phyloP scores from a whole-genome alignment of 2,888 invertebrate genomes.

The Drosophila melanosoma region DNA sequence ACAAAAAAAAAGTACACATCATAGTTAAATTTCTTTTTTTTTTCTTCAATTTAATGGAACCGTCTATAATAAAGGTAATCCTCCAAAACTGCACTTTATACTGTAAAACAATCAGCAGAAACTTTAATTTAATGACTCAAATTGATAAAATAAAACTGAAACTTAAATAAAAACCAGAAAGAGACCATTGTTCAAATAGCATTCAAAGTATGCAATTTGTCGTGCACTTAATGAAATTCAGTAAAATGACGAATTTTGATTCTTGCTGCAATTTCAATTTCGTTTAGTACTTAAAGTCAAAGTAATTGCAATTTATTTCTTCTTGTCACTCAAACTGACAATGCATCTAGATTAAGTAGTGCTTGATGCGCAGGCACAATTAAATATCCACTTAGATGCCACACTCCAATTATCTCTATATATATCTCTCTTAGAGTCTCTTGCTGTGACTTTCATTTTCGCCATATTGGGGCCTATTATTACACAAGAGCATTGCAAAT shows the following conservation, averaged over 20 bases:
- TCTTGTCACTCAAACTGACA: background rate
- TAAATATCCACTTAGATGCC: constrained; percentile 23
- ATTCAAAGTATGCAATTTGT: background rate
- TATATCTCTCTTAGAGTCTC: background rate
- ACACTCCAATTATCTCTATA: constrained; percentile 25
- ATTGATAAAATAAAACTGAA: background rate
- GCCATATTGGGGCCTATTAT: constrained; percentile 17
- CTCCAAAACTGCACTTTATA: no score
- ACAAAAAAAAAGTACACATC: no score
- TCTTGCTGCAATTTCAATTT: background rate
- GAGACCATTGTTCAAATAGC: background rate
- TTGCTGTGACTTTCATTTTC: constrained; percentile 12
- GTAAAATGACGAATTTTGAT: no score
- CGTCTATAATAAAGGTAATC: no score
- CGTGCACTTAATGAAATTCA: background rate
- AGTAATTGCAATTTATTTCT: background rate
- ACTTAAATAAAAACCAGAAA: background rate
- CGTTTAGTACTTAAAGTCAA: background rate
- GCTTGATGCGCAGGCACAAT: constrained; percentile 19
- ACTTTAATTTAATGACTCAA: background rate
- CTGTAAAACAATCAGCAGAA: background rate
- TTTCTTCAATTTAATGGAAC: no score
- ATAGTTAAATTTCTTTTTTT: no score
- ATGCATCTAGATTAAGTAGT: background rate
- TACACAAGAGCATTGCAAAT: constrained; percentile 48